Percentiles rank a stretch among this genome's conserved stretches.
Conservation (phyloP, 2,888 invertebrate species). For the Alviniconcha strummeri region DNA sequence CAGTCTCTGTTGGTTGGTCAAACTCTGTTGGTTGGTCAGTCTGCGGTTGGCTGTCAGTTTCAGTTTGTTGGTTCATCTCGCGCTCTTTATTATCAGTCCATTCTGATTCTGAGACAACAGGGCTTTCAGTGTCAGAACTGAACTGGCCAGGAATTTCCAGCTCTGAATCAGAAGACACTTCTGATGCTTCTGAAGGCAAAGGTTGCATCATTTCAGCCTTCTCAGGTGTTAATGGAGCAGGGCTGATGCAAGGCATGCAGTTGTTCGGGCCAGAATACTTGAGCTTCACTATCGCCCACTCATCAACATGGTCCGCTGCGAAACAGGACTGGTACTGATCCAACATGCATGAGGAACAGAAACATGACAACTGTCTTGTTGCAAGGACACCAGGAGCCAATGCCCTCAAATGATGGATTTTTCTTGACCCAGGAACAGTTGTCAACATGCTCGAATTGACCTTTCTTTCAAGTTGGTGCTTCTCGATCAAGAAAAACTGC, state of each 20-base stretch:
- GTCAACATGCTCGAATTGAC: not conserved
- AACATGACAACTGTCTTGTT: conserved; percentile 10
- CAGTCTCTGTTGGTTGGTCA: not conserved
- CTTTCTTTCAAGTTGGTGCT: not conserved
- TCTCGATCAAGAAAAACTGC: not conserved
- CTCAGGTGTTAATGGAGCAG: not conserved
- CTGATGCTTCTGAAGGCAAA: not conserved
- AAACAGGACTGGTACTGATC: not conserved
- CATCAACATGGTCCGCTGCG: not conserved
- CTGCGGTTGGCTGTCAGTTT: not conserved
- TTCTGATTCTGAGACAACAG: not conserved
- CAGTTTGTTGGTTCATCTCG: not conserved
- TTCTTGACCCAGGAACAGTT: conserved; percentile 3
- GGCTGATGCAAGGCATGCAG: no score
- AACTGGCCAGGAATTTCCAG: not conserved
- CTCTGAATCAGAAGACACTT: not conserved
- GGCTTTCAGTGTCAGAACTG: not conserved
- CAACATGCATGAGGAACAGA: not conserved
- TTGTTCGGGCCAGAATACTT: not conserved
- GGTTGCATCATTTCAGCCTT: not conserved
- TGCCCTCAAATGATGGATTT: not conserved
- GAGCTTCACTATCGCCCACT: not conserved
- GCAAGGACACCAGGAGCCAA: not conserved
- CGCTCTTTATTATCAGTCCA: not conserved
- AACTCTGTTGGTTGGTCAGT: not conserved